Base-by-base conservation (phyloP, 2,797 vertebrate genomes). In the Syndactyla subalaris region DNA sequence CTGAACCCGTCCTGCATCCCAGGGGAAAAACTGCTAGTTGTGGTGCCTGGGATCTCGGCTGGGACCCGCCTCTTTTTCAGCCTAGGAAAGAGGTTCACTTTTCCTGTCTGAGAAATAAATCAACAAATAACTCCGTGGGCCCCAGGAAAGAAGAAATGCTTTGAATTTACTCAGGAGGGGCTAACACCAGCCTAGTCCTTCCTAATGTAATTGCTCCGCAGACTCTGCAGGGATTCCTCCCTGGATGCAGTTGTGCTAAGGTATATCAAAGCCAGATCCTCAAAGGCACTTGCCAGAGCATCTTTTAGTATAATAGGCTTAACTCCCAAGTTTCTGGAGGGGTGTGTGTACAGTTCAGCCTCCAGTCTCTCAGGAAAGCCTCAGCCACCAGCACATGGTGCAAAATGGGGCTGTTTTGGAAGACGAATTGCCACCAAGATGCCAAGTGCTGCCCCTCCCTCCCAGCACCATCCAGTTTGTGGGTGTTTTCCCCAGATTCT, bases 191-290 rank as follows among this genome's bases (percentile, higher is more conserved):
- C 68, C 57, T 20, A 23, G 68, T 65, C 38, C 72, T 80, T 94
- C 81, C 89, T 67, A 48, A 78, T 29, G 54, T 34, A 74, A 92
- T 57, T 71, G 79, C 77, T 82, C 9, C 0, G 0, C 86, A 70
- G 63, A 24, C 41, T 76, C 88, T 70, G 39, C 68, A 67, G 78
- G 93, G 84, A 92, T 34, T 19, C 43, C 54, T 87, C 61, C 34
- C 55, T 52, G 59, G 59, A 70, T 63, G 71, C 48, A 46, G 27
- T 29, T 10, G 1, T 23, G 65, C 88, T 77, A 18, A 79, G 61
- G 59, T 32, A 3, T 23, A 86, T 73, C 93, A 91, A 91, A 95
- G 93, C 39, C 89, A 81, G 46, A 65, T 43, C 58, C 84, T 75
- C 81, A 18, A 49, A 74, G 54, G 75, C 7, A 83, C 63, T 77